Base-by-base conservation (phyloP, 1,140 invertebrate species). In the Drosophila mojavensis region DNA sequence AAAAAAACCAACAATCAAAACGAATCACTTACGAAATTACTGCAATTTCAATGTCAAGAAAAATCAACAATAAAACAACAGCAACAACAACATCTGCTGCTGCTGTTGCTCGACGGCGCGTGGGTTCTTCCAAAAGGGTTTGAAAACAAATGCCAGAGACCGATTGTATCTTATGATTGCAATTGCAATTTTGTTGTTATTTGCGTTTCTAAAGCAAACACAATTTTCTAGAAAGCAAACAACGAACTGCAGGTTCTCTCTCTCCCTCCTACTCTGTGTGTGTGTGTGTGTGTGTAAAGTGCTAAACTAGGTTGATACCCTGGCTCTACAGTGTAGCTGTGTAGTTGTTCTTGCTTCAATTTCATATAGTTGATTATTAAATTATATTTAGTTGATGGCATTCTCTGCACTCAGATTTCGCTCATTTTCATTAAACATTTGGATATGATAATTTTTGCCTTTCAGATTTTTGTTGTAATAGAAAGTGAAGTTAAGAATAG, bases 11-110 rank as follows among this genome's bases (percentile, higher is more conserved):
- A 48, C 15, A 54, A 61, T 33, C 51, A 61, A 65, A 75, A 62
- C 28, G 43, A 48, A 74, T 28, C 62, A 51, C 53, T 63, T 59
- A 75, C 58, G 55, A 78, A 74, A 75, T 65, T 62, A 75, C 61
- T 66, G 60, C 56, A 17, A 62, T 67, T 85, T 86, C 82, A 86
- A 86, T 86, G 82, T 72, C 82, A 81, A 73, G 70, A 53, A 60
- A 60, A 53, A 69, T 15, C 39, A 69, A 68, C 28, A 79, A 79
- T 62, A 71, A 75, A 47, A 75, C 28, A 30, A 6, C 28, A 28
- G 4, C 28, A 30, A 4, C 4, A 30, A 30, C 28, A 33, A 1
- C 33, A 20, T 5, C 43, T 6, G 43, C 43, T 9, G 43, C 15
- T 9, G 61, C 20, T 20, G 36, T 13, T 53, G 48, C 61, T 48